Evolutionary conservation across 2,888 invertebrate genomes (phyloP).

Genomic region (Acrocyrtus sp.): DNA sequence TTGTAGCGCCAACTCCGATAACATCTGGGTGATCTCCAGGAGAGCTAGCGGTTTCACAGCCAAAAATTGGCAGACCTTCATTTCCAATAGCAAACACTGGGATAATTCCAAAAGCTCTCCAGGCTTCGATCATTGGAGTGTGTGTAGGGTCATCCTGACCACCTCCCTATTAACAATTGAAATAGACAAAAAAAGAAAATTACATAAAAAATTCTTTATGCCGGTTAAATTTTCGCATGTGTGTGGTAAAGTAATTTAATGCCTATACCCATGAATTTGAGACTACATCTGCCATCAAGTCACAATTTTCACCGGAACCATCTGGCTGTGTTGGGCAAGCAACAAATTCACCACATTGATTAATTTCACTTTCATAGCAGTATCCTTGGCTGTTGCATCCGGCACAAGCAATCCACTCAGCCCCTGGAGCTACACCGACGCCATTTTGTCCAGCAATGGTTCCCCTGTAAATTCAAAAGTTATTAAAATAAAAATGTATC

Average conservation of each 20-base stretch:
- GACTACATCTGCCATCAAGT: constrained; percentile 28
- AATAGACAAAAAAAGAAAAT: neutral
- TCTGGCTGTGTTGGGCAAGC: constrained; percentile 35
- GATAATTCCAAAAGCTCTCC: constrained; percentile 37
- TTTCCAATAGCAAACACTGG: constrained; percentile 43
- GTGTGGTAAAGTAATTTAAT: neutral
- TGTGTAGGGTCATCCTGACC: too few species aligned
- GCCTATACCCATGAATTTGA: constrained; percentile 34
- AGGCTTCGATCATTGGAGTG: constrained; percentile 19
- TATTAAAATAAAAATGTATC: neutral
- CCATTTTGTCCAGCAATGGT: constrained; percentile 33
- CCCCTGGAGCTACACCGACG: constrained; percentile 44
- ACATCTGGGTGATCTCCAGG: constrained; percentile 23
- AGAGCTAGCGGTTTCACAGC: constrained; percentile 21
- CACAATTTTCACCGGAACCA: constrained; percentile 19
- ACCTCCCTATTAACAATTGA: constrained; percentile 25
- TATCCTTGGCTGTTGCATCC: constrained; percentile 31
- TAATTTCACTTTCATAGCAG: constrained; percentile 15
- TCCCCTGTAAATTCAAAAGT: neutral
- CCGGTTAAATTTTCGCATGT: too few species aligned
- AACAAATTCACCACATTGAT: constrained; percentile 25
- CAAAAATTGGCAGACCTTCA: constrained; percentile 13
- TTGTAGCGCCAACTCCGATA: constrained; percentile 24
- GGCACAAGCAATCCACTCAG: constrained; percentile 43
- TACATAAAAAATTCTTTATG: too few species aligned